Base-by-base conservation (phyloP, 2,888 invertebrate genomes). In the Epinotia bilunana region DNA sequence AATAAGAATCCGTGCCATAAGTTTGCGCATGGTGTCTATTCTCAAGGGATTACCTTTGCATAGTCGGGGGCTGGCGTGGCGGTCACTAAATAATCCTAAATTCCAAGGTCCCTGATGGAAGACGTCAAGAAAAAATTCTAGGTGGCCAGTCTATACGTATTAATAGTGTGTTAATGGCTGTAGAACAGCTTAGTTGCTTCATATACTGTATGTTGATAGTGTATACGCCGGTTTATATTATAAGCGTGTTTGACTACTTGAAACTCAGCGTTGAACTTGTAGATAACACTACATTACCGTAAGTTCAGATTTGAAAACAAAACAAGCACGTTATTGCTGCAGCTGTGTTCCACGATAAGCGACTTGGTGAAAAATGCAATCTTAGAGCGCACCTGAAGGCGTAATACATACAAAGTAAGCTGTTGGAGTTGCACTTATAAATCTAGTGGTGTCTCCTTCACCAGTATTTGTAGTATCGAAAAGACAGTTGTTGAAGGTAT, bases 361-460 rank as follows among this genome's bases (percentile, higher is more conserved):
- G 64, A 58, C 46, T 64, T 28, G 53, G 67, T 73, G 67, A 68
- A 62, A 63, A 69, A 69, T 73, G 18, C 62, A 63, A 57, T 69
- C 28, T 73, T 46, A 57, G 46, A 20, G 23, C 39, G 20, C 62
- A 46, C 16, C 61, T 43, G 46, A 63, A 74, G 69, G 58, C n/a
- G 53, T 49, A 33, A 63, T 70, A 39, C 20, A 74, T 60, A 70
- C 64, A 53, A 60, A 63, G 55, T 57, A 9, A 63, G 49, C 20
- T 20, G 20, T 12, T 16, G 20, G 69, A 53, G 53, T 33, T 18
- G 53, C 53, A 62, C 28, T 62, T 60, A 53, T n/a, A 53, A 49
- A 53, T 53, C 53, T 53, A 53, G 53, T 5, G n/a, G 49, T 49
- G 49, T 49, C 1, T 49, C 16, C 16, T 49, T 49, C 16, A 16